A percentile compares a stretch with the other conserved stretches of the same genome.
phyloP scores from a whole-genome alignment of 2,113 vertebrate species.

The Ifrita kowaldi region DNA sequence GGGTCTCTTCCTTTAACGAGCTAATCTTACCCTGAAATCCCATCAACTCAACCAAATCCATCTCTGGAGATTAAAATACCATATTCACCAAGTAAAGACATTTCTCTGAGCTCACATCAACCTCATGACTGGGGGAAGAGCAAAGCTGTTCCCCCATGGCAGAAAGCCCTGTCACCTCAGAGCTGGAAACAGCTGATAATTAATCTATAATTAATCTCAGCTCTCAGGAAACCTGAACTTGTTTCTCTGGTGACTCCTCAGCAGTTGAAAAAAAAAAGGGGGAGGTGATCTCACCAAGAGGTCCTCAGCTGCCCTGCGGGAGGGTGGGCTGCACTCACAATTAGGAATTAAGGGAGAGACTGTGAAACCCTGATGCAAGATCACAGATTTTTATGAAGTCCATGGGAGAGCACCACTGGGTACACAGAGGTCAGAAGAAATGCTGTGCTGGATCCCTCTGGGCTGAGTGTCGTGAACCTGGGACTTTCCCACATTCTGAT shows the following conservation, averaged over 20 bases:
- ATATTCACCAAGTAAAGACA: neutral
- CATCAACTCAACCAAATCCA: neutral
- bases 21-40: constrained; percentile 13
- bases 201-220: neutral
- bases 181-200: neutral
- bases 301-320: neutral
- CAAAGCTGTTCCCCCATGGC: rapidly evolving
- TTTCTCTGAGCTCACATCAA: neutral
- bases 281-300: neutral
- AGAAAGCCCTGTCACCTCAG: neutral
- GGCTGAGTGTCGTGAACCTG: neutral
- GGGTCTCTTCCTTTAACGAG: neutral
- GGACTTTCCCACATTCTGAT: neutral
- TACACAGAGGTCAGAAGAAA: neutral
- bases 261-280: too few relatives aligned
- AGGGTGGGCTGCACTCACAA: neutral
- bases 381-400: neutral
- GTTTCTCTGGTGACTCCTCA: neutral
- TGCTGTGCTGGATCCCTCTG: neutral
- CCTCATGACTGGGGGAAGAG: neutral
- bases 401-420: neutral
- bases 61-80: neutral
- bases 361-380: neutral
- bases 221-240: neutral
- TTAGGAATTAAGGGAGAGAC: neutral